Evolutionary conservation across 2,113 vertebrate genomes (phyloP), one percentile per base, ranked within the genome.

Genomic region (Pica pica): DNA sequence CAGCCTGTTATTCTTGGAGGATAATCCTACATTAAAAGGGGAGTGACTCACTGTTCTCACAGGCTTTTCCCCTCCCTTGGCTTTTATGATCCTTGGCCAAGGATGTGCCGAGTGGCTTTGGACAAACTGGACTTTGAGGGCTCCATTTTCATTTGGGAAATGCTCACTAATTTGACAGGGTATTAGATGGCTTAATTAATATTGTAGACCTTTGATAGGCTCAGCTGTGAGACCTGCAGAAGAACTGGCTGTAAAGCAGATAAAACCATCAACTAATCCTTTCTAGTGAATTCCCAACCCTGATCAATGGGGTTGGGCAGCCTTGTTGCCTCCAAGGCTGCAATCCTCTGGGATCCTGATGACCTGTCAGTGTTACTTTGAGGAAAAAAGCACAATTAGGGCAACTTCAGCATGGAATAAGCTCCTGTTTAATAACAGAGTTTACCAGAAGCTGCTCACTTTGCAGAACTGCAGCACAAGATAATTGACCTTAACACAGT

Each of bases 141-240:
- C 69, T 95, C 63, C 42, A 2, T 52, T 78, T 79, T 33, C 59
- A 37, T 55, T 75, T 81, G 47, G 65, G 77, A 90, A 81, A 84
- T 16, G 31, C 69, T 71, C 65, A 28, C 46, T 76, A 46, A 89
- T 90, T 90, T 1, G 1, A 47, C 44, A 56, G 60, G 64, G 20
- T 60, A 80, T 90, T 81, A 92, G 73, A 89, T 31, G 41, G 27
- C 44, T 79, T 94, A 95, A 95, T 95, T 96, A 92, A 89, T 84
- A 89, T 26, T 71, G 31, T 50, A 87, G 76, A 56, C 26, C 69
- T 60, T 59, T 89, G 83, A 64, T 33, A 56, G 31, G 77, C 57
- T 95, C 69, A 82, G 71, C 70, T 80, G 69, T 49, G 80, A 83
- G 49, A 27, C 31, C 7, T 70, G 8, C 49, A 64, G 67, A 92